Conservation (phyloP, 1,140 invertebrate species). For the Gryllus bimaculatus region DNA sequence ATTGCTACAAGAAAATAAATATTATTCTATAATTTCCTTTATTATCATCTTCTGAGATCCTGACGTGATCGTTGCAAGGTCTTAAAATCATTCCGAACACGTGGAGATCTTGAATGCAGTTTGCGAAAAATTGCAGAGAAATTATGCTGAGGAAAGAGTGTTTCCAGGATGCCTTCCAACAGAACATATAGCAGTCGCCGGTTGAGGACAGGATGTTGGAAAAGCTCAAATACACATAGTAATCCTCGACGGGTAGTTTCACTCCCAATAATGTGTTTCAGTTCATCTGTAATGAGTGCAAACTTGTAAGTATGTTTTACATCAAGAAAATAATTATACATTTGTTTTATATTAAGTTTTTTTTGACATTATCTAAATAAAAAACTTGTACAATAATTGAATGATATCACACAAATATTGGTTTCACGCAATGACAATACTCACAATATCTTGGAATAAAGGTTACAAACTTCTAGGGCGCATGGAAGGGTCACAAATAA, state of each 20-base stretch:
- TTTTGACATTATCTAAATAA: too few species aligned
- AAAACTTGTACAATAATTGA: too few species aligned
- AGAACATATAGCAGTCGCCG: slow-evolving; percentile 78
- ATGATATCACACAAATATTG: too few species aligned
- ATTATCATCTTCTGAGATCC: slow-evolving; percentile 18
- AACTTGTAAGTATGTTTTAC: neutral
- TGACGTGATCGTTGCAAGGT: slow-evolving; percentile 14
- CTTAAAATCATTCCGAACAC: slow-evolving; percentile 28
- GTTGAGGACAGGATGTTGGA: slow-evolving; percentile 79
- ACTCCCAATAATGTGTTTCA: slow-evolving; percentile 83
- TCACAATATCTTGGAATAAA: too few species aligned
- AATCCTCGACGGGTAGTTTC: slow-evolving; percentile 82
- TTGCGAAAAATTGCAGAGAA: slow-evolving; percentile 52
- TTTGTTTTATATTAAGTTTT: too few species aligned
- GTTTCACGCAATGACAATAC: too few species aligned
- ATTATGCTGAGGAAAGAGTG: slow-evolving; percentile 65
- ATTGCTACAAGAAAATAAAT: neutral
- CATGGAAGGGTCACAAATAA: too few species aligned
- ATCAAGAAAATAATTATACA: too few species aligned
- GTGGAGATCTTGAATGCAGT: slow-evolving; percentile 49
- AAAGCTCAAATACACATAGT: slow-evolving; percentile 77
- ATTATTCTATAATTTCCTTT: neutral
- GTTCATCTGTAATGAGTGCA: slow-evolving; percentile 54
- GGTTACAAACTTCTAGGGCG: too few species aligned
- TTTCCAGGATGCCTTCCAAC: slow-evolving; percentile 67